These are phyloP conservation scores for Drymonia ruficornis DNA, from an alignment of 2,888 invertebrate genomes.

Conservation along the genomic window DNA sequence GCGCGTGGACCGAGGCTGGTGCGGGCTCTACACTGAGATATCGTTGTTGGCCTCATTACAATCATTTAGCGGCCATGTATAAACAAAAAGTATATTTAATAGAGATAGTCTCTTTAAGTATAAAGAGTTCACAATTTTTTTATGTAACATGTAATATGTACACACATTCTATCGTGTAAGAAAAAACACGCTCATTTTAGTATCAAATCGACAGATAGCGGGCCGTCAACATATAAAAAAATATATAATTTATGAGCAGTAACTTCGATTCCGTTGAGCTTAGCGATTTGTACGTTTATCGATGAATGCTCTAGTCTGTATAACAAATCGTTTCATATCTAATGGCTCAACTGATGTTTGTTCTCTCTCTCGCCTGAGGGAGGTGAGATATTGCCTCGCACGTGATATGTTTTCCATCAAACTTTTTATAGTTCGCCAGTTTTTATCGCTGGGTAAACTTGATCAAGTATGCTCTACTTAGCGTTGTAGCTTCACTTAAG, in stretches of 20 bases:
- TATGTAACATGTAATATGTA: too few relatives aligned
- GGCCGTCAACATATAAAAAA: not conserved
- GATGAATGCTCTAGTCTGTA: not conserved
- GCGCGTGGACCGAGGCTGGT: not conserved
- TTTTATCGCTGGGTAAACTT: not conserved
- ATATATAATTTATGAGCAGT: not conserved
- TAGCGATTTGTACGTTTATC: not conserved
- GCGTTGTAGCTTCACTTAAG: not conserved
- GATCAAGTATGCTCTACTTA: not conserved
- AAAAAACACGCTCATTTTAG: too few relatives aligned
- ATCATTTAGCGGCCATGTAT: too few relatives aligned
- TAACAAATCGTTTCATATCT: conserved; percentile 1
- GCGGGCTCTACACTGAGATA: too few relatives aligned
- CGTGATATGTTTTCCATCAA: not conserved
- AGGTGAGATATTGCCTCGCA: not conserved
- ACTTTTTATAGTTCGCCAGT: not conserved
- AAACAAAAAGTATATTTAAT: too few relatives aligned
- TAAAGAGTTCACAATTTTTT: too few relatives aligned
- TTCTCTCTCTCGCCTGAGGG: not conserved
- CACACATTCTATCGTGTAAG: too few relatives aligned
- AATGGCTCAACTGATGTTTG: not conserved
- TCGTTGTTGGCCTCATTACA: too few relatives aligned
- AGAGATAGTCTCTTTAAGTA: too few relatives aligned
- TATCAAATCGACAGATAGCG: not conserved
- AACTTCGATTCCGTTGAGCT: not conserved